Percentiles rank a stretch among this genome's conserved stretches.
phyloP scores from a whole-genome alignment of 1,140 invertebrate species.

The Lasioglossum albipes region DNA sequence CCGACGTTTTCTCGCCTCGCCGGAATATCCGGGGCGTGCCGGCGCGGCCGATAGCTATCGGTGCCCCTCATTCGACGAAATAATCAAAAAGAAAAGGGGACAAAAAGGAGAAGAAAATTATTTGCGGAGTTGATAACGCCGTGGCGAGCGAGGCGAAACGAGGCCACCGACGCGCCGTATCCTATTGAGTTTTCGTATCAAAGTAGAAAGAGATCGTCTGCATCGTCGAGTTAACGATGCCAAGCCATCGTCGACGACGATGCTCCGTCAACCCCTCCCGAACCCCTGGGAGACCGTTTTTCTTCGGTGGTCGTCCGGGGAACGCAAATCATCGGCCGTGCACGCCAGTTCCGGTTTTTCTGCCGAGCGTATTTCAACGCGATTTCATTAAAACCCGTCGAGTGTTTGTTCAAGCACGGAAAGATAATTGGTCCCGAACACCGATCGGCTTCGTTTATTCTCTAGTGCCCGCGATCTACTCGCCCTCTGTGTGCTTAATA shows the following conservation, averaged over 20 bases:
- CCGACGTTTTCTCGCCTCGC: neutral
- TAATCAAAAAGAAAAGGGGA: neutral
- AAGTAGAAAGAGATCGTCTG: slow-evolving; percentile 32
- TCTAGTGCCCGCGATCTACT: neutral
- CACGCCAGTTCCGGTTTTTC: neutral
- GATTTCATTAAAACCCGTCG: slow-evolving; percentile 13
- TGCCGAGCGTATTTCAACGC: neutral
- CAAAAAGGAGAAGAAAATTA: slow-evolving; percentile 11
- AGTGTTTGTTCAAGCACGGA: neutral
- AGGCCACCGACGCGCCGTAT: neutral
- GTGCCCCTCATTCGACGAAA: slow-evolving; percentile 6
- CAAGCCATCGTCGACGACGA: neutral
- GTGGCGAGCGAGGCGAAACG: neutral
- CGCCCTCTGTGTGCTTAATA: neutral
- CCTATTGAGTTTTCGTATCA: slow-evolving; percentile 40
- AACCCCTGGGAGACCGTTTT: slow-evolving; percentile 5
- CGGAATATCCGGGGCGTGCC: slow-evolving; percentile 33
- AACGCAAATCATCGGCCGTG: slow-evolving; percentile 1
- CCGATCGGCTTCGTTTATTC: neutral
- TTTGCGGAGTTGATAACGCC: slow-evolving; percentile 19
- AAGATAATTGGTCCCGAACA: slow-evolving; percentile 9
- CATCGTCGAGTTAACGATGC: slow-evolving; percentile 37
- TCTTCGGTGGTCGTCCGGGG: neutral
- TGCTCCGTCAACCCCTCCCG: neutral
- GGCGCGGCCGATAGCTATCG: slow-evolving; percentile 56